Evolutionary conservation across 2,888 invertebrate species (phyloP).

Genomic region (Lucinisca nassula): DNA sequence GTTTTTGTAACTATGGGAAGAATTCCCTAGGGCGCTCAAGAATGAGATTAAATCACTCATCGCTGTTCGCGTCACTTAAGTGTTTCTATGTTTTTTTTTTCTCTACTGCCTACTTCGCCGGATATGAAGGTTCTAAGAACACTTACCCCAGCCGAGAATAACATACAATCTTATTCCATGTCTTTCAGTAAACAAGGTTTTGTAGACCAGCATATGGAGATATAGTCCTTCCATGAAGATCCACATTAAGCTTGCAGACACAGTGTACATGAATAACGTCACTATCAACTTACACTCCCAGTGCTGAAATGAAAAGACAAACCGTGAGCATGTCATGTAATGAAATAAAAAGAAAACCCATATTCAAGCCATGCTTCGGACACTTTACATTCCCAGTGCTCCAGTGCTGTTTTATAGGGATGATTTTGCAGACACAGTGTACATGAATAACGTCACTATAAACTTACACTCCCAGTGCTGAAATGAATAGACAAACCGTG

Average conservation of each 20-base stretch:
- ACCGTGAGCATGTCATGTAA: no score
- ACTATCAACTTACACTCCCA: constrained; percentile 91
- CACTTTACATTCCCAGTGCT: no score
- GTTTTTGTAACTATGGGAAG: no score
- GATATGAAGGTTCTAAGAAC: no score
- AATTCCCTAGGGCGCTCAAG: no score
- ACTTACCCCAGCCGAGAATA: constrained; percentile 92
- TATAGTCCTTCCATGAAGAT: constrained; percentile 92
- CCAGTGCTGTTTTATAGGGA: no score
- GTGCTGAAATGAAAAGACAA: constrained; percentile 87
- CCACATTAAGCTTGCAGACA: constrained; percentile 92
- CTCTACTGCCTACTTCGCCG: no score
- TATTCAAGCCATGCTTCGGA: no score
- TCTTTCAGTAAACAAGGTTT: constrained; percentile 91
- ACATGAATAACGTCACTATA: constrained; percentile 91
- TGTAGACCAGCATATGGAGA: constrained; percentile 91
- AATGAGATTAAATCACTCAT: no score
- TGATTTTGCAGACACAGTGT: constrained; percentile 91
- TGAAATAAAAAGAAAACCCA: no score
- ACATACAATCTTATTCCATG: constrained; percentile 90
- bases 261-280: constrained; percentile 91
- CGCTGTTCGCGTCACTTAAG: no score
- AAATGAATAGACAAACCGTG: constrained; percentile 38
- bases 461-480: constrained; percentile 91
- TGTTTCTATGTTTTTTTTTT: no score